Evolutionary conservation across 92 coral and sea anemone species (phyloP).

Genomic region (Parazoanthus darwini): DNA sequence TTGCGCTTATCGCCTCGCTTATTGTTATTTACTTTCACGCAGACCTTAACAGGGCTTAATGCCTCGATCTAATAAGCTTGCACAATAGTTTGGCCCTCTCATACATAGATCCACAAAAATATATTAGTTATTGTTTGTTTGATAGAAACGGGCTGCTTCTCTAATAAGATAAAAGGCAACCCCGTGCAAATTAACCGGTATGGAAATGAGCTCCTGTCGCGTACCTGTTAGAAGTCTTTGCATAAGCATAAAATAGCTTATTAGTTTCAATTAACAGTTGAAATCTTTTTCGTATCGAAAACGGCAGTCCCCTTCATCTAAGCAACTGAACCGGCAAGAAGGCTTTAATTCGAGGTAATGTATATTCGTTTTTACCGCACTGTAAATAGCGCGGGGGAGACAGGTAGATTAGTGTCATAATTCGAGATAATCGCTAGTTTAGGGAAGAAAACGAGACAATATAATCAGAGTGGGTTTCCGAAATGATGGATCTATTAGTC

Average conservation of each 20-base stretch:
- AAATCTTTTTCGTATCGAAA: not conserved
- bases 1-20: not conserved
- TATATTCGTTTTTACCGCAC: not conserved
- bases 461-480: not conserved
- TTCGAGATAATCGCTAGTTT: not conserved
- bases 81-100: not conserved
- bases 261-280: not conserved
- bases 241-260: not conserved
- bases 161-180: not conserved
- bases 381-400: not conserved
- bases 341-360: not conserved
- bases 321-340: not conserved
- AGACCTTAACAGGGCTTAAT: not conserved
- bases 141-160: not conserved
- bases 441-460: not conserved
- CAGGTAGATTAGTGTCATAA: not conserved
- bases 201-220: conserved; percentile 2
- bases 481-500: not conserved
- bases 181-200: not conserved
- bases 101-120: not conserved
- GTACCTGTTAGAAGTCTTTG: not conserved
- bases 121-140: conserved; percentile 4
- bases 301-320: not conserved
- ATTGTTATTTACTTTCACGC: not conserved
- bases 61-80: not conserved